Conservation (phyloP, 2,113 vertebrate species). For the Melanotaenia duboulayi region DNA sequence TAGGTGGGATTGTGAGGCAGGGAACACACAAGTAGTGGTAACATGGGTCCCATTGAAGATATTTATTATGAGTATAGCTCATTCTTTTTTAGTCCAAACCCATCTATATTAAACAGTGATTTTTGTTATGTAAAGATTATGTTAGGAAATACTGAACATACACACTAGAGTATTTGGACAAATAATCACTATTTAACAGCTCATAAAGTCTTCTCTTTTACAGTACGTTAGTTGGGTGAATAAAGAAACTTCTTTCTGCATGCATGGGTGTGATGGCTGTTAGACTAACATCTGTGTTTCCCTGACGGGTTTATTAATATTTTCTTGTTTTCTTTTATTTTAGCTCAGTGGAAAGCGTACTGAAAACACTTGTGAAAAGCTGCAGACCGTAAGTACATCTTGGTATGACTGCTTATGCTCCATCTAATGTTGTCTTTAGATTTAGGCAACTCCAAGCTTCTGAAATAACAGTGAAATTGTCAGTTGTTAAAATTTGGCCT, state of each 20-base stretch:
- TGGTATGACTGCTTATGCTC: background rate
- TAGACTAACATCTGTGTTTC: slow-evolving; percentile 43
- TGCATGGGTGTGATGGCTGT: slow-evolving; percentile 72
- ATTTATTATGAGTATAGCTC: slow-evolving; percentile 13
- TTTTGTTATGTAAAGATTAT: background rate
- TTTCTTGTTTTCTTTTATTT: slow-evolving; percentile 21
- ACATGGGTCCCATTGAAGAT: slow-evolving; percentile 34
- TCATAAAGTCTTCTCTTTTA: slow-evolving; percentile 18
- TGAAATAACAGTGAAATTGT: background rate
- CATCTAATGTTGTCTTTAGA: background rate
- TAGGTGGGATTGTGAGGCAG: slow-evolving; percentile 45
- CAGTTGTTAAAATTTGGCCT: too few species aligned
- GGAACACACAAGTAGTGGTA: slow-evolving; percentile 18
- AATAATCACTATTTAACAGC: slow-evolving; percentile 1
- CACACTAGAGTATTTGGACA: background rate
- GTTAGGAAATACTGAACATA: background rate
- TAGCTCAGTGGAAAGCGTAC: slow-evolving; percentile 94
- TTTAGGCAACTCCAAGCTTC: background rate
- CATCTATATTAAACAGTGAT: background rate
- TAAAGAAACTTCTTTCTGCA: slow-evolving; percentile 76
- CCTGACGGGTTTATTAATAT: slow-evolving; percentile 16
- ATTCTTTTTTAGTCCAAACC: slow-evolving; percentile 13
- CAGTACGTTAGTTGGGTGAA: slow-evolving; percentile 48
- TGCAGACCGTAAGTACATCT: slow-evolving; percentile 95
- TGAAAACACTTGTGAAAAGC: slow-evolving; percentile 96